Base-by-base conservation (phyloP, 2,113 vertebrate genomes). In the Antennarius striatus region DNA sequence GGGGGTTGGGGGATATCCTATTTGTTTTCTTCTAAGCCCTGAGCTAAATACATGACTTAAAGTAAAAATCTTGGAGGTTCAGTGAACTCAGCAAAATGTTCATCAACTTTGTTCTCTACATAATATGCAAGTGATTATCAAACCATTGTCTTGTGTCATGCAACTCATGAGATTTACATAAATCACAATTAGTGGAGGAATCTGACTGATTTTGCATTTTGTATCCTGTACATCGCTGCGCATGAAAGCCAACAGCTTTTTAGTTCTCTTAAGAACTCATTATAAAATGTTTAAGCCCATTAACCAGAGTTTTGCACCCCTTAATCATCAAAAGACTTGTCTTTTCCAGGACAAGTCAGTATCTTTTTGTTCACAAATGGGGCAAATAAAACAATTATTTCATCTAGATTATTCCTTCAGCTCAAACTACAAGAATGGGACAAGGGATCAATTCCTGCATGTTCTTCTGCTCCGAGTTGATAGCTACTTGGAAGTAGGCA, bases 291-390 rank as follows among this genome's bases (percentile, higher is more conserved):
- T 0, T 16, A 40, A 71, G 56, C 10, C 4, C 56, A 50, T 57
- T 68, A 40, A 54, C 64, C 6, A 40, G 10, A 57, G 57, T 51
- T 42, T 63, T 45, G 53, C 17, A 16, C 9, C n/a, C 6, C 61
- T 47, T 73, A 43, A 3, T 43, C 42, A 43, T 65, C 57, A 49
- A 36, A 36, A 51, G n/a, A 53, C 36, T 43, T 68, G 11, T 62
- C 47, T 71, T 64, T 63, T 59, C 51, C 62, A 58, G 28, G 55
- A 55, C n/a, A 52, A 15, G 52, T 54, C 32, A 7, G 32, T 36
- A 36, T 36, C 32, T 36, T 68, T 29, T 59, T 54, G 46, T 40
- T 56, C 30, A 52, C 28, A 72, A 57, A 71, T 8, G 1, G 58
- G 17, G 68, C 14, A 66, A 66, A 80, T 40, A 5, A 2, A 15